phyloP scores from a whole-genome alignment of 2,888 invertebrate species.

The Eristalinus sepulchralis region DNA sequence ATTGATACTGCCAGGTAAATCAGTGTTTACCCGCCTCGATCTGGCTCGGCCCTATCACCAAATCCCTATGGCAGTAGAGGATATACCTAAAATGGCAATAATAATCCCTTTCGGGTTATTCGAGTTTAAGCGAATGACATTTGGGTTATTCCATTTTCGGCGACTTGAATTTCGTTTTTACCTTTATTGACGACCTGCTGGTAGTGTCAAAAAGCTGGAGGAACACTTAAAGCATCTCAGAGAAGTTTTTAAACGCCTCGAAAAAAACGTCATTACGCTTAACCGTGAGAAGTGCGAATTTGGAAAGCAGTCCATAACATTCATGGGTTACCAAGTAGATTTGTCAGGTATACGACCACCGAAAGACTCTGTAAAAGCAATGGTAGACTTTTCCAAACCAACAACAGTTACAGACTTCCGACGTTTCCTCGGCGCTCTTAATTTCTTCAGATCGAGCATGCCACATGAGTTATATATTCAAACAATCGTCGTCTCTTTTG shows the following conservation, averaged over 20 bases:
- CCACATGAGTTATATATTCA: too few relatives aligned
- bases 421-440: too few relatives aligned
- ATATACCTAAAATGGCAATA: neutral
- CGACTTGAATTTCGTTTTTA: constrained; percentile 9
- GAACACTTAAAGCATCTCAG: constrained; percentile 8
- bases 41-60: neutral
- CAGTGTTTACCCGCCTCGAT: constrained; percentile 1
- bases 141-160: neutral
- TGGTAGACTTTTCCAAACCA: too few relatives aligned
- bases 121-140: constrained; percentile 6
- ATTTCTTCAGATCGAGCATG: too few relatives aligned
- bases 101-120: neutral
- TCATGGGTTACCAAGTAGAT: too few relatives aligned
- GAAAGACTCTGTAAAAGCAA: too few relatives aligned
- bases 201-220: constrained; percentile 8
- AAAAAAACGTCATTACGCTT: constrained; percentile 3
- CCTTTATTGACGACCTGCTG: constrained; percentile 14
- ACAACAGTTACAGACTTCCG: too few relatives aligned
- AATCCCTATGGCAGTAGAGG: constrained; percentile 18
- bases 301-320: too few relatives aligned
- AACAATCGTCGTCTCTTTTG: too few relatives aligned
- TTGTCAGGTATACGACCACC: too few relatives aligned
- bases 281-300: neutral
- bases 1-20: neutral
- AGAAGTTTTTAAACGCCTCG: constrained; percentile 3